Percentiles rank a stretch among this genome's conserved stretches.
Conservation (phyloP, 1,140 invertebrate species). For the Tetraneura akinire region DNA sequence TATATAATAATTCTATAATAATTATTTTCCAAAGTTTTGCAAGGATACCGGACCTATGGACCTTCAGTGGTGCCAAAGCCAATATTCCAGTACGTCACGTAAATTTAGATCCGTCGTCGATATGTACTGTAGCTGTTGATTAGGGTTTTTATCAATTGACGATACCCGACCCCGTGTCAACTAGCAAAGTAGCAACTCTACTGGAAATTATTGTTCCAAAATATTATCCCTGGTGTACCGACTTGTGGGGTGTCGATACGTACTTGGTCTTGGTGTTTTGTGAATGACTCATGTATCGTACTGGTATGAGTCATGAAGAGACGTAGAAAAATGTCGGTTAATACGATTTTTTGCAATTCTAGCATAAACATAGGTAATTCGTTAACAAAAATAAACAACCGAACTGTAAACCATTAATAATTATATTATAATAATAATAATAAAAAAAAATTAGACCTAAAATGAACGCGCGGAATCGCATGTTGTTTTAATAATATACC, state of each 20-base stretch:
- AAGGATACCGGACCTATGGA: too few species aligned
- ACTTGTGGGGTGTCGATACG: not conserved
- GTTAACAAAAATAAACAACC: constrained; percentile 10
- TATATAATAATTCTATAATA: too few species aligned
- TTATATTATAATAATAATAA: too few species aligned
- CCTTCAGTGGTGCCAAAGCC: too few species aligned
- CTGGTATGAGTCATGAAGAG: constrained; percentile 40
- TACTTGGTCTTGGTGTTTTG: not conserved
- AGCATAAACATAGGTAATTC: constrained; percentile 5
- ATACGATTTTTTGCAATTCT: not conserved
- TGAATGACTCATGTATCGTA: constrained; percentile 36
- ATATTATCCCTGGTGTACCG: not conserved
- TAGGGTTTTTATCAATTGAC: not conserved
- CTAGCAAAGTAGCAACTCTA: not conserved
- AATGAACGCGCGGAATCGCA: not conserved
- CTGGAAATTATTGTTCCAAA: too few species aligned
- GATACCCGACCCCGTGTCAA: not conserved
- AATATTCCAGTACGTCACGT: too few species aligned
- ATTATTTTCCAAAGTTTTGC: too few species aligned
- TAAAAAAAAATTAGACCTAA: too few species aligned
- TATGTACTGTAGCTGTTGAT: not conserved
- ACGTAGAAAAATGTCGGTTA: constrained; percentile 29
- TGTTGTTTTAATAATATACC: not conserved
- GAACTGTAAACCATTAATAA: not conserved
- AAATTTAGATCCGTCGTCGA: not conserved